Base-by-base conservation (phyloP, 2,113 vertebrate species). In the Limanda limanda region DNA sequence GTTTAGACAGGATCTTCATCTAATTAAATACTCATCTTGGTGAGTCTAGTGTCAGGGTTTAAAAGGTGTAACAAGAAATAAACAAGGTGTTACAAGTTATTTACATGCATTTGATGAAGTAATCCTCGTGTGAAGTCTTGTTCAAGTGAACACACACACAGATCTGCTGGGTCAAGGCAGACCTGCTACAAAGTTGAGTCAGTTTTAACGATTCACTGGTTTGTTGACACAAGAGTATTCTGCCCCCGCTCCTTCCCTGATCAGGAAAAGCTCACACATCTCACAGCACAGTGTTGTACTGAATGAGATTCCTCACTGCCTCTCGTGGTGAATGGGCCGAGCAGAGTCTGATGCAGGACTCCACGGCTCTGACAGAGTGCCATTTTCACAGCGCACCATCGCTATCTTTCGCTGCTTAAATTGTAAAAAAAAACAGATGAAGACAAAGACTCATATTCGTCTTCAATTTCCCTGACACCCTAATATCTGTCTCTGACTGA, bases 401-500 rank as follows among this genome's bases (percentile, higher is more conserved):
- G 66, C 6, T 42, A 58, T 23, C 47, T 35, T 51, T 35, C 14
- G 58, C 25, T 14, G 13, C 37, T 57, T 61, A 27, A 48, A 17
- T 71, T 42, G 31, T 31, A 7, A 61, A 62, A 14, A 63, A 63
- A 64, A n/a, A 27, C 25, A 27, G 3, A 27, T 40, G 21, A 69
- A 76, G 37, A 83, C 59, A 83, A 81, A 78, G 63, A 79, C 14
- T 52, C 14, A 1, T 82, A 68, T 78, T 83, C 20, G 1, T 76
- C 63, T 73, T 66, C 42, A 57, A 24, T 78, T 80, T 86, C 60
- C 60, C 66, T 66, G 81, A 71, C 78, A 78, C 63, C 59, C 74
- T 83, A 76, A 86, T 88, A 84, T 90, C 83, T 76, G 82, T 82
- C 79, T 82, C 56, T 54, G 73, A 71, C 81, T 91, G 89, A 93